Percentiles rank a stretch among this genome's conserved stretches.
phyloP scores from a whole-genome alignment of 2,888 invertebrate genomes.

The Cryptocephalus moraei region DNA sequence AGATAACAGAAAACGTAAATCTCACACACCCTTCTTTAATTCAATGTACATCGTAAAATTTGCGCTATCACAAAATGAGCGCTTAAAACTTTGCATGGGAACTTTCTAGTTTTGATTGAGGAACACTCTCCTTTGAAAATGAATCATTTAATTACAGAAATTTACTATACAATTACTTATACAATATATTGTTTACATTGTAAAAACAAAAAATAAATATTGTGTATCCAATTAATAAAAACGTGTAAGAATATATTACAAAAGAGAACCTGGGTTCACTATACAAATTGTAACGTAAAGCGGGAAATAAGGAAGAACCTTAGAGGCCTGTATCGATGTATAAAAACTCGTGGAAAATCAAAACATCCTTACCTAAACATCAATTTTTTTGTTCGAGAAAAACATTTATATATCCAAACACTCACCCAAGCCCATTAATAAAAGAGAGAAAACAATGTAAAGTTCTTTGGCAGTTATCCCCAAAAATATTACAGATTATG shows the following conservation, averaged over 20 bases:
- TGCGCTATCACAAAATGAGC: no score
- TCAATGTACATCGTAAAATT: no score
- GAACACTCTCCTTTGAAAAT: conserved; percentile 7
- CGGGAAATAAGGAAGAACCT: conserved; percentile 4
- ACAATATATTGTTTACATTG: conserved; percentile 8
- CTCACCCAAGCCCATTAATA: no score
- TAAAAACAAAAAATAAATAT: conserved; percentile 15
- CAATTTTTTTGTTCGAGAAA: not conserved
- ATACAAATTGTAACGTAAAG: conserved; percentile 8
- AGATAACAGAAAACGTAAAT: no score
- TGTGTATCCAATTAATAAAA: conserved; percentile 8
- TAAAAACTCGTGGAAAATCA: conserved; percentile 7
- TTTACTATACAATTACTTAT: conserved; percentile 23
- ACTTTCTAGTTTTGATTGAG: no score
- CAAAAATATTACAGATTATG: no score
- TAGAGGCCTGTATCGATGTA: conserved; percentile 22
- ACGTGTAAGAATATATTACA: conserved; percentile 14
- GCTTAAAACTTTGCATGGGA: no score
- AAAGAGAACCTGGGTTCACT: conserved; percentile 13
- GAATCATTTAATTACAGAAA: conserved; percentile 24
- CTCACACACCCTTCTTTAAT: no score
- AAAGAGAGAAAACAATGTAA: no score
- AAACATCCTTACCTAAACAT: not conserved
- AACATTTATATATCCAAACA: no score
- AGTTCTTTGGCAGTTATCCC: no score